These are phyloP conservation scores for Stegodyphus mimosarum DNA, from an alignment of 1,140 invertebrate genomes.

Conservation along the genomic window DNA sequence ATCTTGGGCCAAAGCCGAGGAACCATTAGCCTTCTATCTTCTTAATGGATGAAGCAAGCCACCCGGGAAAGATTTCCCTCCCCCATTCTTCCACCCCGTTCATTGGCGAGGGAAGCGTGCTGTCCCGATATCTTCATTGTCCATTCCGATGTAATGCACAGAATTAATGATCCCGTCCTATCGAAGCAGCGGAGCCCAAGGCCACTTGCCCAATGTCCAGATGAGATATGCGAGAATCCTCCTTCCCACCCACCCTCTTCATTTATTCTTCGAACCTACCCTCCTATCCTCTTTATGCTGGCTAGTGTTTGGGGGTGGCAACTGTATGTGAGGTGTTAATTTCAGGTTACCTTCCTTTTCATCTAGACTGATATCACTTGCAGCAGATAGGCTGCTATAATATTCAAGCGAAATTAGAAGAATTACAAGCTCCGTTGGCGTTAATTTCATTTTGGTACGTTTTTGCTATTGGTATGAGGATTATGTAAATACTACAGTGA, in stretches of 20 bases:
- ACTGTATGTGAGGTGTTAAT: slow-evolving; percentile 24
- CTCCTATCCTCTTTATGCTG: slow-evolving; percentile 19
- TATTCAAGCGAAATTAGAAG: too few species aligned
- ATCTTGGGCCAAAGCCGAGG: slow-evolving; percentile 20
- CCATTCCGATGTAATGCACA: slow-evolving; percentile 61
- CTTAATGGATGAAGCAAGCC: slow-evolving; percentile 55
- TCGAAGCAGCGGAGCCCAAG: slow-evolving; percentile 37
- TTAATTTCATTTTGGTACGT: too few species aligned
- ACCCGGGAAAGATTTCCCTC: slow-evolving; percentile 16
- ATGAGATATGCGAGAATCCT: slow-evolving; percentile 39
- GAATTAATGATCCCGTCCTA: slow-evolving; percentile 53
- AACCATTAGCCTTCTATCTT: slow-evolving; percentile 57
- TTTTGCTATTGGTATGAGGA: too few species aligned
- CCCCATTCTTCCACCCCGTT: background rate
- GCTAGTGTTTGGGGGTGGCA: slow-evolving; percentile 11
- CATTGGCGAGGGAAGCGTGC: slow-evolving; percentile 1
- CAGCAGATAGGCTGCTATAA: too few species aligned
- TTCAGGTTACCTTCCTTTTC: slow-evolving; percentile 26
- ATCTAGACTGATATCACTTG: too few species aligned
- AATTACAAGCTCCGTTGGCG: too few species aligned
- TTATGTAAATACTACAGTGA: too few species aligned
- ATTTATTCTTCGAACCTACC: slow-evolving; percentile 49
- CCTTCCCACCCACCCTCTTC: background rate
- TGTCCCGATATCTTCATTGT: slow-evolving; percentile 56
- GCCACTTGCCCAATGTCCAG: slow-evolving; percentile 57